Evolutionary conservation across 2,888 invertebrate species (phyloP), one percentile per base, ranked within the genome.

Genomic region (Oxystoma pomonae): DNA sequence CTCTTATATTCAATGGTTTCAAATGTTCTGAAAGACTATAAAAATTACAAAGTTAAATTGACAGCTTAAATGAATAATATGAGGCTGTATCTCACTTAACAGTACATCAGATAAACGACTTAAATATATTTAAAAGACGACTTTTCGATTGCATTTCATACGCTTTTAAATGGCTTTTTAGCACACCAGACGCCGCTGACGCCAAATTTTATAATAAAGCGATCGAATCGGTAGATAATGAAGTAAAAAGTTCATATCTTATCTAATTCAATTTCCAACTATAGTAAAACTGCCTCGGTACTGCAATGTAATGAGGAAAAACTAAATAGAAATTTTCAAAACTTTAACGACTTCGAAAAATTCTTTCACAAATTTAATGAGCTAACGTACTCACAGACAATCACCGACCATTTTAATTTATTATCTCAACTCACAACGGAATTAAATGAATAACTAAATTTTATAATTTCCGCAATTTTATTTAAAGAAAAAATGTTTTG

Each of bases 181-280:
- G 64, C 2, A 64, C 65, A 1, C 67, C 65, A 1, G 64, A 67
- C 59, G 64, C 62, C 17, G 67, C 63, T 16, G 67, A 67, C 49
- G 67, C 64, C 20, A 50, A 64, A 57, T 64, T 35, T 55, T 65
- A 65, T 57, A 55, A 60, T n/a, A 63, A 65, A 50, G 56, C 67
- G 2, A 65, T 67, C 7, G 16, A 63, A 51, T 19, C 49, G 12
- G 18, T 67, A 2, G 18, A 56, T 69, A 12, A 64, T 71, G 63
- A 67, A 71, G 66, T 67, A 69, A 65, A 69, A 71, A 63, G 60
- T 71, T 19, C 62, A 56, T n/a, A 66, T 71, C 18, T 64, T 71
- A 17, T 69, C 70, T 1, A 65, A 67, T 3, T 65, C 69, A 2
- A 70, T 72, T 17, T n/a, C 50, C 7, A 66, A 69, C 57, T 69